Conservation (phyloP, 2,797 vertebrate species). For the Steatocranus sp. region DNA sequence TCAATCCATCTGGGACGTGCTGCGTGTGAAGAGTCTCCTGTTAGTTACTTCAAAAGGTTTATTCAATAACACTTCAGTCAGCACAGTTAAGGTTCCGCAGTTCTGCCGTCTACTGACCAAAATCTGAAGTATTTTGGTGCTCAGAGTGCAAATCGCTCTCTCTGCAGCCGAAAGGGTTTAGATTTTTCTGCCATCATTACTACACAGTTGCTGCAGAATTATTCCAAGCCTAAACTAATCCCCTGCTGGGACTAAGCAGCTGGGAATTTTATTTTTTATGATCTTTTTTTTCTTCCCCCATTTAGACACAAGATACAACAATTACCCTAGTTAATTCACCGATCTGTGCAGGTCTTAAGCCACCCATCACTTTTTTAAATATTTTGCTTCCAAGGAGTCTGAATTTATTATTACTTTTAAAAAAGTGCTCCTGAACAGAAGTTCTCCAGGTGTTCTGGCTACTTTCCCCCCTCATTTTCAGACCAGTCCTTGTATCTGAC, state of each 20-base stretch:
- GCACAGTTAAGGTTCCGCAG: neutral
- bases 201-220: neutral
- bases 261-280: neutral
- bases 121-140: neutral
- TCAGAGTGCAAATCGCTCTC: neutral
- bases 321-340: neutral
- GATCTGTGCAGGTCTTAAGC: neutral
- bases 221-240: neutral
- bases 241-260: neutral
- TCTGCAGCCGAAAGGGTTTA: neutral
- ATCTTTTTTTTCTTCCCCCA: neutral
- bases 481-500: neutral
- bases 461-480: accelerated
- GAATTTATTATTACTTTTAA: neutral
- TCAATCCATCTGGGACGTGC: neutral
- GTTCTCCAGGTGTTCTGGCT: neutral
- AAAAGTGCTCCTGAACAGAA: neutral
- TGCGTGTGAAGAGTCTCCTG: neutral
- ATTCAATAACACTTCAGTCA: neutral
- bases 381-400: accelerated
- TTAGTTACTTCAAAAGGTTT: neutral
- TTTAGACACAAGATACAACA: neutral
- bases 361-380: neutral
- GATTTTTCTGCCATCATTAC: neutral
- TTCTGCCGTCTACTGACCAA: neutral